These are phyloP conservation scores for Aplodontia rufa DNA, from an alignment of 2,113 vertebrate species.

Conservation along the genomic window DNA sequence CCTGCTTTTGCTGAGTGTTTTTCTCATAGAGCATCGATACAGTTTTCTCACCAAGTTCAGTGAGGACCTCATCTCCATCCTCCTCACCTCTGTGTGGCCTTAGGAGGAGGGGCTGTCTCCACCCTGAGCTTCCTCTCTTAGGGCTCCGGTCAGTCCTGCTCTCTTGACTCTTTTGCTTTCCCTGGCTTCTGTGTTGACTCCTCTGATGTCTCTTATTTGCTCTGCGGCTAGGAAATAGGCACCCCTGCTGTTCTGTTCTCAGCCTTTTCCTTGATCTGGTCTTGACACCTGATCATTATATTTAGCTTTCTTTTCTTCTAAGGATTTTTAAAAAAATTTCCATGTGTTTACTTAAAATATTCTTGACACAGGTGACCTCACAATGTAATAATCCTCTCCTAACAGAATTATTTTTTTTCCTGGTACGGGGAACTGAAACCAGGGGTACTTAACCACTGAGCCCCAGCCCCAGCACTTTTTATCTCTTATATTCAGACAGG, in stretches of 20 bases:
- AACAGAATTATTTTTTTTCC: background rate
- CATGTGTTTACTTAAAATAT: background rate
- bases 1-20: background rate
- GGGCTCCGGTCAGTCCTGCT: background rate
- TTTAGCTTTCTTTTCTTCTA: background rate
- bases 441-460: no score
- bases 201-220: background rate
- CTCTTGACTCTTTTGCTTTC: background rate
- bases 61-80: rapidly evolving
- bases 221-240: background rate
- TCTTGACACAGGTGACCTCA: background rate
- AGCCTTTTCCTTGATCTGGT: background rate
- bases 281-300: background rate
- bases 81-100: background rate
- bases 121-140: no score
- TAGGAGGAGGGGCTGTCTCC: background rate
- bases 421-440: background rate
- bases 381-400: background rate
- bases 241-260: background rate
- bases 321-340: background rate
- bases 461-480: no score
- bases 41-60: background rate
- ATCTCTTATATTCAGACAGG: no score
- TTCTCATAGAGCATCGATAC: background rate
- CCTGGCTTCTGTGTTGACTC: background rate